Evolutionary conservation across 2,797 vertebrate species (phyloP).

Genomic region (Anomalospiza imberbis): DNA sequence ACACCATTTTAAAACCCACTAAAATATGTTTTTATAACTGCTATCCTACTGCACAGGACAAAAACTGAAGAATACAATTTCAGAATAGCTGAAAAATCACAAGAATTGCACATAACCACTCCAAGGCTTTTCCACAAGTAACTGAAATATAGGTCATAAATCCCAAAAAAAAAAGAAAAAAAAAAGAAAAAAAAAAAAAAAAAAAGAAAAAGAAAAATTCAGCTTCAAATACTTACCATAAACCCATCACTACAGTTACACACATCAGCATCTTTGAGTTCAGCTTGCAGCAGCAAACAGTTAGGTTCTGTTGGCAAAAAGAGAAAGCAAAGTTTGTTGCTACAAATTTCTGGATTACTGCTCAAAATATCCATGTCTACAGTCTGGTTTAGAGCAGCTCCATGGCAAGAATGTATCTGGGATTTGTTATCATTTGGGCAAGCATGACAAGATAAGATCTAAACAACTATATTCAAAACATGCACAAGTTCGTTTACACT

Average conservation of each 20-base stretch:
- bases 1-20: background rate
- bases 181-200: too few species aligned
- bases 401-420: background rate
- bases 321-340: background rate
- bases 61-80: background rate
- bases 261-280: slow-evolving; percentile 9
- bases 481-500: background rate
- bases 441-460: background rate
- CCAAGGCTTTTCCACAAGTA: background rate
- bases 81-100: background rate
- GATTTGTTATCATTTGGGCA: background rate
- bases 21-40: background rate
- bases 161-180: background rate
- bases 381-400: background rate
- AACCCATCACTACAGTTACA: background rate
- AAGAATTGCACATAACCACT: background rate
- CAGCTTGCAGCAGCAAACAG: background rate
- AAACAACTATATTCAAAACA: background rate
- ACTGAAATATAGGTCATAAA: slow-evolving; percentile 11
- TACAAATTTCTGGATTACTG: background rate
- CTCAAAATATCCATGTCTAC: background rate
- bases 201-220: background rate
- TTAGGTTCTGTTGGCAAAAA: background rate
- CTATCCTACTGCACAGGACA: background rate
- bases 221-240: background rate